Evolutionary conservation across 2,797 vertebrate genomes (phyloP).

Genomic region (Molossus alvarezi): DNA sequence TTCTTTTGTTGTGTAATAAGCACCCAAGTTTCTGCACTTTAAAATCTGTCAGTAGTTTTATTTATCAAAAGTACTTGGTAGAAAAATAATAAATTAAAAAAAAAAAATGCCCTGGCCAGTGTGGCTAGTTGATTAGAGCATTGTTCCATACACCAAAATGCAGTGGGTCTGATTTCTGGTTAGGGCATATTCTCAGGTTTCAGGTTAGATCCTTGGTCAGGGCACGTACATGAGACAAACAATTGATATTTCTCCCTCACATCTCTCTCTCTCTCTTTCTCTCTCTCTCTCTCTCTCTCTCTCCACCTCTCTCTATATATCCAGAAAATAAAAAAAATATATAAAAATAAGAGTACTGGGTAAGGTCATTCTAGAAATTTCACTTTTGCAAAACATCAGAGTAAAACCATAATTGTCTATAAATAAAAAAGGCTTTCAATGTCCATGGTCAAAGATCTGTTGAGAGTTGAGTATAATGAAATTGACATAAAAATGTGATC

Average conservation of each 20-base stretch:
- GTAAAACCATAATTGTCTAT: neutral
- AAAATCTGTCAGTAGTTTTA: neutral
- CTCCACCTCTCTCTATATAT: neutral
- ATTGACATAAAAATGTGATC: neutral
- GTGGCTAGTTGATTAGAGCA: neutral
- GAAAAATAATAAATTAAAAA: neutral
- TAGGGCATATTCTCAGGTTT: neutral
- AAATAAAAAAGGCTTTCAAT: neutral
- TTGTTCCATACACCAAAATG: neutral
- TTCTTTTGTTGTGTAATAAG: neutral
- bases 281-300: neutral
- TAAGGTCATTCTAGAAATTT: neutral
- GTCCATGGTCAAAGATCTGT: neutral
- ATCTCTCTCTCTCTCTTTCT: neutral
- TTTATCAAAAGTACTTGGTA: neutral
- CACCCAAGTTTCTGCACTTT: neutral
- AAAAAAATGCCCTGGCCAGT: neutral
- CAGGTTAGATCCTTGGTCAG: neutral
- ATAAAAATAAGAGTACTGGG: neutral
- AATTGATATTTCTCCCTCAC: neutral
- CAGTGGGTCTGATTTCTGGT: fast-evolving
- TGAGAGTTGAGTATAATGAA: neutral
- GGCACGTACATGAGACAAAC: neutral
- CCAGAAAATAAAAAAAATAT: neutral
- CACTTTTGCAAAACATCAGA: neutral